These are phyloP conservation scores for Argyrosomus regius DNA, from an alignment of 2,797 vertebrate species.

Conservation along the genomic window DNA sequence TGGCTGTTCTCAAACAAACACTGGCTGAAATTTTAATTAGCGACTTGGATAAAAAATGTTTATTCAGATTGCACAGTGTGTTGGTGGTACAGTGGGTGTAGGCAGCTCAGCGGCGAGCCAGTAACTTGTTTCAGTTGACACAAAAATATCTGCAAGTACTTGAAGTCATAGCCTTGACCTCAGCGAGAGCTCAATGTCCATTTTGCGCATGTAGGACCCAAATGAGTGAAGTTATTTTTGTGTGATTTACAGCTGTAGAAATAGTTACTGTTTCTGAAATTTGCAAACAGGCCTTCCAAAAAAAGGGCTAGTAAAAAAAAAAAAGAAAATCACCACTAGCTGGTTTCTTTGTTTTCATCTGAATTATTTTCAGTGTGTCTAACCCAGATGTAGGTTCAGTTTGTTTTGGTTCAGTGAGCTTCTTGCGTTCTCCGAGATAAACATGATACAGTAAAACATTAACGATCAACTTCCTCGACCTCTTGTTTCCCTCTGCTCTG, in stretches of 20 bases:
- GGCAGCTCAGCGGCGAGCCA: constrained; percentile 17
- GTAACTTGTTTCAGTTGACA: constrained; percentile 28
- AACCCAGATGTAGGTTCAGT: background rate
- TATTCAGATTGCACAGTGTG: constrained; percentile 33
- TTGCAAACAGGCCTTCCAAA: background rate
- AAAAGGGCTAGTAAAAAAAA: background rate
- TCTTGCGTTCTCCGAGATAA: constrained; percentile 43
- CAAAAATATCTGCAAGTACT: constrained; percentile 13
- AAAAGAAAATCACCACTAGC: background rate
- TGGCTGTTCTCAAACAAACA: constrained; percentile 22
- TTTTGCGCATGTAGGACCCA: background rate
- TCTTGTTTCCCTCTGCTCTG: constrained; percentile 50
- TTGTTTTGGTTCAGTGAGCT: constrained; percentile 33
- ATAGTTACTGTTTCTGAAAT: background rate
- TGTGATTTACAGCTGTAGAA: background rate
- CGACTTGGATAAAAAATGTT: constrained; percentile 32
- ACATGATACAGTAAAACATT: constrained; percentile 66
- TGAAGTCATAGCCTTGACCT: constrained; percentile 21
- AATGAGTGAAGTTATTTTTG: constrained; percentile 20
- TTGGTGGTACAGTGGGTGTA: constrained; percentile 33
- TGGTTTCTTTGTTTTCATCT: constrained; percentile 20
- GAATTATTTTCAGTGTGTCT: background rate
- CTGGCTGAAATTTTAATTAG: constrained; percentile 23
- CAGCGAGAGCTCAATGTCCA: constrained; percentile 13
- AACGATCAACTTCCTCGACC: constrained; percentile 69